A percentile compares a stretch with the other conserved stretches of the same genome.
These are phyloP conservation scores for Channa striata DNA, from an alignment of 2,797 vertebrate species.

Conservation along the genomic window DNA sequence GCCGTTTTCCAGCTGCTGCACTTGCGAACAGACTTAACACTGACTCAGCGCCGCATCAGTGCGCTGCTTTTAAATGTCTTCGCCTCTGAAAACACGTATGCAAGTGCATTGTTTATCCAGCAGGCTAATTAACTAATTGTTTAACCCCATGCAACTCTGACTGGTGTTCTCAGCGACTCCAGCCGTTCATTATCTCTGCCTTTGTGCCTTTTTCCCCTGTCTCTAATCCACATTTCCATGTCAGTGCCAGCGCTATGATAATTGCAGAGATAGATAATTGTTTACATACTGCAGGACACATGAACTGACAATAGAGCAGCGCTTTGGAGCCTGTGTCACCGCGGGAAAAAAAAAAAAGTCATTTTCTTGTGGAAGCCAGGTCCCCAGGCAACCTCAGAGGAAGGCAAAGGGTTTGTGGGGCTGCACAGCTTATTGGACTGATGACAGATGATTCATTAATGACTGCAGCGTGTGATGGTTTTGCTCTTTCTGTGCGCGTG, in stretches of 20 bases:
- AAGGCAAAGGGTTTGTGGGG: slow-evolving; percentile 47
- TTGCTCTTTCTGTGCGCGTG: slow-evolving; percentile 8
- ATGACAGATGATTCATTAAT: slow-evolving; percentile 72
- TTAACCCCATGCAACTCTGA: slow-evolving; percentile 54
- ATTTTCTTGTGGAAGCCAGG: slow-evolving; percentile 34
- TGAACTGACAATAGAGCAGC: slow-evolving; percentile 38
- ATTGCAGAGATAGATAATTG: slow-evolving; percentile 64
- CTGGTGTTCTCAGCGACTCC: slow-evolving; percentile 45
- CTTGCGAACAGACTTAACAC: slow-evolving; percentile 34
- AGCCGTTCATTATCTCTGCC: slow-evolving; percentile 51
- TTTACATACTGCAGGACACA: slow-evolving; percentile 66
- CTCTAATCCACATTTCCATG: slow-evolving; percentile 61
- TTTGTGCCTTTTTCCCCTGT: slow-evolving; percentile 43
- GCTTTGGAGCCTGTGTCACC: slow-evolving; percentile 27
- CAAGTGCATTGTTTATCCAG: slow-evolving; percentile 57
- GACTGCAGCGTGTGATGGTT: slow-evolving; percentile 55
- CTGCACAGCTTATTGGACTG: slow-evolving; percentile 50
- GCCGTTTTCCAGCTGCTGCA: slow-evolving; percentile 41
- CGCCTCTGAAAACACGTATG: slow-evolving; percentile 41
- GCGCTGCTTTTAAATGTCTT: slow-evolving; percentile 17
- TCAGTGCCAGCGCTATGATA: slow-evolving; percentile 47
- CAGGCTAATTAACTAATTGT: slow-evolving; percentile 57
- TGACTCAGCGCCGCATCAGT: slow-evolving; percentile 51
- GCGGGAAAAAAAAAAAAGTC: slow-evolving; percentile 31
- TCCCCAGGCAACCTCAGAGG: slow-evolving; percentile 58